phyloP scores from a whole-genome alignment of 2,797 vertebrate genomes.

The Xerus rutilus region DNA sequence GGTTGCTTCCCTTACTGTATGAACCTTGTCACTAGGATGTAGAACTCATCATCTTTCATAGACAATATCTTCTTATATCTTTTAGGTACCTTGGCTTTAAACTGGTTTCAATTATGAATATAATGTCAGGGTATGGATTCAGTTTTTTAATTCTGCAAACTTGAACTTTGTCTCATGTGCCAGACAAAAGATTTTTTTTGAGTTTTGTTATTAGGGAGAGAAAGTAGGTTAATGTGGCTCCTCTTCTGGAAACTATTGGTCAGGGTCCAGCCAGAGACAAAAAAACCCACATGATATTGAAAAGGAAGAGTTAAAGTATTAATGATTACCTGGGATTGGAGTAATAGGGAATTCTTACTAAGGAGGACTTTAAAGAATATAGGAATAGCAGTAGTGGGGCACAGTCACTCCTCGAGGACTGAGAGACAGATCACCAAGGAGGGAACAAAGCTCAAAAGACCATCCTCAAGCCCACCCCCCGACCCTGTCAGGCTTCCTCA shows the following conservation, averaged over 20 bases:
- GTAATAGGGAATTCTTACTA: neutral
- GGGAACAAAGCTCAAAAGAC: neutral
- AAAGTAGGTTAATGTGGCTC: neutral
- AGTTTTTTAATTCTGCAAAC: neutral
- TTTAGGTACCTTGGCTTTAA: neutral
- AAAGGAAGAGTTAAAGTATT: conserved; percentile 39
- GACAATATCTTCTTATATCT: neutral
- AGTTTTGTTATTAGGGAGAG: conserved; percentile 19
- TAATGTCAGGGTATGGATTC: neutral
- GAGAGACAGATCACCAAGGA: neutral
- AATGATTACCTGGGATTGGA: neutral
- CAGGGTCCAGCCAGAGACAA: neutral
- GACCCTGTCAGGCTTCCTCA: neutral
- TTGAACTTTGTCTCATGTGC: neutral
- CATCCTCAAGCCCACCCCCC: accelerated
- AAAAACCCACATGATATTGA: neutral
- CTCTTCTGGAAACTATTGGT: neutral
- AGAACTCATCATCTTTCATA: neutral
- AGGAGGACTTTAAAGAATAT: neutral
- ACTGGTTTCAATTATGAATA: neutral
- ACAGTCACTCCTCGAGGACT: neutral
- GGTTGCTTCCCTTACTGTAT: neutral
- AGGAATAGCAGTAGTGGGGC: neutral
- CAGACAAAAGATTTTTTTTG: neutral
- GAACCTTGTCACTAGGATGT: neutral